Percentiles rank a stretch among this genome's conserved stretches.
Evolutionary conservation across 2,888 invertebrate genomes (phyloP).

Genomic region (Eilema caniola): DNA sequence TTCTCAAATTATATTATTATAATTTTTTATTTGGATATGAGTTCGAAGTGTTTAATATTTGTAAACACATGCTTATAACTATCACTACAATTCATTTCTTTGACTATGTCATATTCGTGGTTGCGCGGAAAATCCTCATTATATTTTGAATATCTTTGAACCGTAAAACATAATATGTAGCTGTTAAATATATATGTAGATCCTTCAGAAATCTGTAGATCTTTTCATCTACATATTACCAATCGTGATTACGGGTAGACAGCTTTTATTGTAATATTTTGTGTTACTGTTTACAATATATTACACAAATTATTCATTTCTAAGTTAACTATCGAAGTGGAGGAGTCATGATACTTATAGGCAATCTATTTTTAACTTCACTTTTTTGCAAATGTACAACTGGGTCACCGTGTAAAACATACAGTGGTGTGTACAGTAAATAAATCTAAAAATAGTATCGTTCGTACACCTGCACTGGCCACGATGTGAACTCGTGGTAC

Average conservation of each 20-base stretch:
- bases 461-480: slow-evolving; percentile 39
- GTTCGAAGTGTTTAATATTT: too few relatives aligned
- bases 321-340: too few relatives aligned
- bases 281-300: neutral
- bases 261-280: neutral
- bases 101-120: too few relatives aligned
- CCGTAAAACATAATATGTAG: too few relatives aligned
- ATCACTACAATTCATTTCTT: too few relatives aligned
- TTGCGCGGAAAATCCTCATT: neutral
- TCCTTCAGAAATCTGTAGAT: too few relatives aligned
- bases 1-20: too few relatives aligned
- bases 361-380: slow-evolving; percentile 7
- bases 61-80: too few relatives aligned
- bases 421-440: slow-evolving; percentile 30
- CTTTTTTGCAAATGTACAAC: slow-evolving; percentile 29
- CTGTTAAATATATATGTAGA: too few relatives aligned
- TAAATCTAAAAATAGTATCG: slow-evolving; percentile 36
- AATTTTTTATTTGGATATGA: too few relatives aligned
- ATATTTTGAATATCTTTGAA: neutral
- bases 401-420: slow-evolving; percentile 41
- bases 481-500: slow-evolving; percentile 44
- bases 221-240: too few relatives aligned
- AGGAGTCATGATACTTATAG: neutral
- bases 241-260: neutral
- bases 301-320: too few relatives aligned